A percentile compares a stretch with the other conserved stretches of the same genome.
Evolutionary conservation across 2,113 vertebrate species (phyloP).

Genomic region (Nerophis lumbriciformis): DNA sequence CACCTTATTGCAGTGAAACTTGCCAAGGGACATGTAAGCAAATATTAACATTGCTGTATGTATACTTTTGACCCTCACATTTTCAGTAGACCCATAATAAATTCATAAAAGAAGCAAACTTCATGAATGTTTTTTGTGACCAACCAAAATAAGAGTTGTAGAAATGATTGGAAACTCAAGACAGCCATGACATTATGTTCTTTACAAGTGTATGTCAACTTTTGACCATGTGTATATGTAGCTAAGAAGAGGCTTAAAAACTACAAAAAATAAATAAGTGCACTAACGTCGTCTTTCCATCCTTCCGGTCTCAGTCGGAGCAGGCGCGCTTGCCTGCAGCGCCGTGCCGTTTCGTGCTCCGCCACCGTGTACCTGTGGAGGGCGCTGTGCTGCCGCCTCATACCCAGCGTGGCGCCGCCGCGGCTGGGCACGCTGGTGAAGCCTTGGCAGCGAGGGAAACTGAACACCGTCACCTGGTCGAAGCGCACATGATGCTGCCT

Average conservation of each 20-base stretch:
- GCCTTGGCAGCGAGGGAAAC: slow-evolving; percentile 88
- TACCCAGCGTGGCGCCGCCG: slow-evolving; percentile 86
- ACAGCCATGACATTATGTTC: no score
- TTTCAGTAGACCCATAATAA: no score
- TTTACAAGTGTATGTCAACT: no score
- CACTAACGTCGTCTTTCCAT: slow-evolving; percentile 75
- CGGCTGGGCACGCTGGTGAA: slow-evolving; percentile 88
- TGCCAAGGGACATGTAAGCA: no score
- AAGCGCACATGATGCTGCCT: slow-evolving; percentile 74
- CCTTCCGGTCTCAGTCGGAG: slow-evolving; percentile 77
- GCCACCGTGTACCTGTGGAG: slow-evolving; percentile 78
- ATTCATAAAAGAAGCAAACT: no score
- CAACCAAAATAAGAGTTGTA: no score
- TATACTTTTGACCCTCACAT: no score
- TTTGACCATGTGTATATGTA: no score
- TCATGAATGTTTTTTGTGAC: no score
- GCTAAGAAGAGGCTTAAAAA: not conserved
- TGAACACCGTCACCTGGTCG: slow-evolving; percentile 81
- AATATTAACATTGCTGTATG: no score
- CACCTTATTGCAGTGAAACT: no score
- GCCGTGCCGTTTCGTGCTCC: slow-evolving; percentile 73
- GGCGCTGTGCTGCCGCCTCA: slow-evolving; percentile 77
- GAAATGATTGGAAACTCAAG: no score
- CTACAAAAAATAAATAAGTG: not conserved
- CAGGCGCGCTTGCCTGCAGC: slow-evolving; percentile 61